Evolutionary conservation across 2,888 invertebrate species (phyloP), one percentile per base, ranked within the genome.

Genomic region (Agrotis segetum): DNA sequence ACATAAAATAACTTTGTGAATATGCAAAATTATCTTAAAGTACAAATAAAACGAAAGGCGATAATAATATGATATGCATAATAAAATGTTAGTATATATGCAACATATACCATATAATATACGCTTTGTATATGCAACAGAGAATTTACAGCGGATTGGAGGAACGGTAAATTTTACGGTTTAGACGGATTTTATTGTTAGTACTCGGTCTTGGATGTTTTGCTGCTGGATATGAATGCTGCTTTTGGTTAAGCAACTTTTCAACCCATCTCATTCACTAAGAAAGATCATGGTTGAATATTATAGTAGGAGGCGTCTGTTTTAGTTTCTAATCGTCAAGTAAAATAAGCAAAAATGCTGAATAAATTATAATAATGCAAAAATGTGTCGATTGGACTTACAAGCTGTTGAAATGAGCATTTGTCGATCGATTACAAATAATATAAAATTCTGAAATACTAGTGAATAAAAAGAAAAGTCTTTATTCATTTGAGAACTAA

Each of bases 121-220:
- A 29, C 55, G 61, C 14, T 67, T 70, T 60, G 46, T 65, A 63
- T 82, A 61, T 74, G 73, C 71, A 76, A 71, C 81, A 67, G 59
- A 74, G 71, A 87, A 85, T 87, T 84, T 76, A 82, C 76, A 84
- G 65, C 72, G 85, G 74, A 80, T 83, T 80, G 81, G 71, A 77
- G 73, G 55, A 78, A 81, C 77, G 78, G 83, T 82, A 84, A 83
- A 84, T 84, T 88, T 87, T 88, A 88, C 71, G 83, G 71, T 67
- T 83, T 78, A 81, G 80, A 81, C 83, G 79, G 79, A 85, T 88
- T 88, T 88, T 86, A 88, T 88, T 88, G 87, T 88, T 87, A 66
- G 71, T 66, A 71, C 70, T 67, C 55, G 19, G 2, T 59, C 74
- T 72, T 61, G 19, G 81, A 84, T 66, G n/a, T 24, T 56, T 60